phyloP scores from a whole-genome alignment of 2,797 vertebrate species.

The Pangasius larnaudii region DNA sequence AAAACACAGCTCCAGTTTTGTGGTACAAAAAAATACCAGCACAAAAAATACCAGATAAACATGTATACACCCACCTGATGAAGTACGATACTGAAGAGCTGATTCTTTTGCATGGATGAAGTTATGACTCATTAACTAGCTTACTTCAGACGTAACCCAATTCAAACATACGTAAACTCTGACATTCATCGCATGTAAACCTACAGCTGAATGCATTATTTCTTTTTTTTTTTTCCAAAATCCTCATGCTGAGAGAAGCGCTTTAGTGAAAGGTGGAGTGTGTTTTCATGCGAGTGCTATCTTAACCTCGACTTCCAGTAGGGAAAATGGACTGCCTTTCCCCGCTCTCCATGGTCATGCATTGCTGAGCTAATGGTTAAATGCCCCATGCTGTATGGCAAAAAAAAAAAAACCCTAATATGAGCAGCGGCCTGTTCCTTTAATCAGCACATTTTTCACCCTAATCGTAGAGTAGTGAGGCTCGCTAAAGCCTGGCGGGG shows the following conservation, averaged over 20 bases:
- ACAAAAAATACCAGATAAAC: not conserved
- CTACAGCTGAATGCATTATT: not conserved
- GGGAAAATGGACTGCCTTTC: slow-evolving; percentile 56
- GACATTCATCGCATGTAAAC: not conserved
- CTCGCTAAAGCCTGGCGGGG: slow-evolving; percentile 33
- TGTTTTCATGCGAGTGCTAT: slow-evolving; percentile 31
- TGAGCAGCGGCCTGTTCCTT: slow-evolving; percentile 55
- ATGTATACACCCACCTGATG: not conserved
- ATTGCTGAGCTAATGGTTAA: slow-evolving; percentile 67
- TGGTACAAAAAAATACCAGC: not conserved
- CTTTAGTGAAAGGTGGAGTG: slow-evolving; percentile 25
- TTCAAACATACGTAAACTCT: not conserved
- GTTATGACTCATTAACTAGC: not conserved
- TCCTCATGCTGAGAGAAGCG: not conserved
- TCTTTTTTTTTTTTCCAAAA: not conserved
- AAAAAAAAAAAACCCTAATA: slow-evolving; percentile 52
- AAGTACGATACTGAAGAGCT: not conserved
- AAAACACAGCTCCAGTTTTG: not conserved
- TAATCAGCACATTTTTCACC: slow-evolving; percentile 66
- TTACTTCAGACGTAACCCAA: not conserved
- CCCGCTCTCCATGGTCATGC: slow-evolving; percentile 60
- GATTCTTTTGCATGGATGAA: not conserved
- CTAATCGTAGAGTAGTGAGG: slow-evolving; percentile 44
- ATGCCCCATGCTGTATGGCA: slow-evolving; percentile 50
- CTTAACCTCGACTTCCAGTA: slow-evolving; percentile 57